Percentiles rank a stretch among this genome's conserved stretches.
phyloP scores from a whole-genome alignment of 2,888 invertebrate species.

The Trichopoda pennipes region DNA sequence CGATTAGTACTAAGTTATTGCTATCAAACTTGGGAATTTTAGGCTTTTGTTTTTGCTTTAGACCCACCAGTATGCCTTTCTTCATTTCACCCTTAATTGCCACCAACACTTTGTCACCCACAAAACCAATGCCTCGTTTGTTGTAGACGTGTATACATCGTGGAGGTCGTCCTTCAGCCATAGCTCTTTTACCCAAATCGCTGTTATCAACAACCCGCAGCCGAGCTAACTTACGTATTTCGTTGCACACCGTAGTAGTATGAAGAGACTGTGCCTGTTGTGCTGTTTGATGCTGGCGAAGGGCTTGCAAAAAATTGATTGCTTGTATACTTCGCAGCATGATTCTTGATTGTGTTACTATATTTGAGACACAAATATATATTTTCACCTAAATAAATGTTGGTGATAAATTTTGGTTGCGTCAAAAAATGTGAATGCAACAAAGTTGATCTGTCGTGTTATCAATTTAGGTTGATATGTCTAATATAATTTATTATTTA shows the following conservation, averaged over 20 bases:
- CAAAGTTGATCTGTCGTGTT: background rate
- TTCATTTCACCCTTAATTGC: constrained; percentile 98
- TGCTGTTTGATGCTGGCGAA: background rate
- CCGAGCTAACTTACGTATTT: constrained; percentile 88
- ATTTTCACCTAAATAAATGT: background rate
- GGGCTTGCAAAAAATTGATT: background rate
- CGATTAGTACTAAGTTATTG: constrained; percentile 97
- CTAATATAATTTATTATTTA: too few relatives aligned
- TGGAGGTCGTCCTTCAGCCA: constrained; percentile 96
- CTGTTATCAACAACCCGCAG: constrained; percentile 98
- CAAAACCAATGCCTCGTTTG: constrained; percentile 84
- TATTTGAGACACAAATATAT: background rate
- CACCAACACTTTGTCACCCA: constrained; percentile 93
- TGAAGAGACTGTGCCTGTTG: constrained; percentile 81
- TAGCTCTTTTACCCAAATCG: constrained; percentile 95
- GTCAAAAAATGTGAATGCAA: background rate
- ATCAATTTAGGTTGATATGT: too few relatives aligned
- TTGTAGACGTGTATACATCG: constrained; percentile 97
- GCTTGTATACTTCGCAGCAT: constrained; percentile 39
- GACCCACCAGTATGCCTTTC: constrained; percentile 93
- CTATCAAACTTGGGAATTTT: constrained; percentile 95
- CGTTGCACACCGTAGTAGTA: constrained; percentile 83
- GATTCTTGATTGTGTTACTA: constrained; percentile 23
- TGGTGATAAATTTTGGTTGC: background rate
- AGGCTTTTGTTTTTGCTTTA: constrained; percentile 90